These are phyloP conservation scores for Circaetus gallicus DNA, from an alignment of 2,113 vertebrate species.

Conservation along the genomic window DNA sequence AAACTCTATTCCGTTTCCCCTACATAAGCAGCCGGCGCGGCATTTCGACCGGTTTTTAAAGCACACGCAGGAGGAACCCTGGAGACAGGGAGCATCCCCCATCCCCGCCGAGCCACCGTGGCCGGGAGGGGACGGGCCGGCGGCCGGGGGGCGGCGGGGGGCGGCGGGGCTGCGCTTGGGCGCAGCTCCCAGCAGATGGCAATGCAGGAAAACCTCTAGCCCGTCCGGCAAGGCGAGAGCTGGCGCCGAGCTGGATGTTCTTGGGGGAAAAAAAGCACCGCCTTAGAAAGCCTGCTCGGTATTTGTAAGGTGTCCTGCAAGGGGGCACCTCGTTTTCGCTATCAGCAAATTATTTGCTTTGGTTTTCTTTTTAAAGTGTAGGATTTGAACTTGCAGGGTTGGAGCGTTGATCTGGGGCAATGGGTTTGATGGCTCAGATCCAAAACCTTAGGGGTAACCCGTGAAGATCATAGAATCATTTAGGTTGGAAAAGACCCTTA, in stretches of 20 bases:
- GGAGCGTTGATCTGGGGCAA: no score
- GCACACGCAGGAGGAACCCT: fast-evolving
- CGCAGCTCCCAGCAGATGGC: constrained; percentile 48
- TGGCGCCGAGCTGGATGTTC: neutral
- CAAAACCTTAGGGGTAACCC: neutral
- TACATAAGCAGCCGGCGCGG: fast-evolving
- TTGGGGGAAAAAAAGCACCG: no score
- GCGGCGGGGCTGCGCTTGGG: neutral
- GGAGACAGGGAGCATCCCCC: neutral
- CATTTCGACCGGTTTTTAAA: neutral
- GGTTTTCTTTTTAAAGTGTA: fast-evolving
- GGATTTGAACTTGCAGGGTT: neutral
- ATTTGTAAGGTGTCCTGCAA: neutral
- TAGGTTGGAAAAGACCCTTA: no score
- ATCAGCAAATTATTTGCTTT: fast-evolving
- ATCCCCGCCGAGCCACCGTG: no score
- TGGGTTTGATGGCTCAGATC: neutral
- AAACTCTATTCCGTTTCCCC: neutral
- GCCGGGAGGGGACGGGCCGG: no score
- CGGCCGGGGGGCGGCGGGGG: no score
- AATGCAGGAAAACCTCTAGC: constrained; percentile 12
- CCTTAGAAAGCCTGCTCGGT: neutral
- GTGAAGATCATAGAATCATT: no score
- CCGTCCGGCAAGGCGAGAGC: fast-evolving
- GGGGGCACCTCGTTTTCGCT: fast-evolving